These are phyloP conservation scores for Channallabes apus DNA, from an alignment of 2,797 vertebrate species.

Conservation along the genomic window DNA sequence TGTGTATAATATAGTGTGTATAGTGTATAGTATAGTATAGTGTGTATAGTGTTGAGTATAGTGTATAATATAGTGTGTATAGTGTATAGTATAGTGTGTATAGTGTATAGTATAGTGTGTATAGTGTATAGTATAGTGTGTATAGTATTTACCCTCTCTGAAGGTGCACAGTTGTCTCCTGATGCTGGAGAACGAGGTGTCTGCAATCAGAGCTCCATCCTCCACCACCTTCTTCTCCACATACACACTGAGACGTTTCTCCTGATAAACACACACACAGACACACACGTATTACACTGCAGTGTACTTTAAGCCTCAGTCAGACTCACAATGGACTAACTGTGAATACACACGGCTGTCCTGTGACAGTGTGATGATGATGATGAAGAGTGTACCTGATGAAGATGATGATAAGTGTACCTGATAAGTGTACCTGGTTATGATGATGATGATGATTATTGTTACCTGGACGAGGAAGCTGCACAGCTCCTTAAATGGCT, in stretches of 20 bases:
- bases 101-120: too few species aligned
- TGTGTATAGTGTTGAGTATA: too few species aligned
- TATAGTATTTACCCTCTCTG: constrained; percentile 70
- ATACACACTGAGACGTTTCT: constrained; percentile 82
- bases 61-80: too few species aligned
- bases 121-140: too few species aligned
- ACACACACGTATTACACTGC: background rate
- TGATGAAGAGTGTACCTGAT: constrained; percentile 24
- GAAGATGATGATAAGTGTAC: background rate
- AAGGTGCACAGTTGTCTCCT: constrained; percentile 81
- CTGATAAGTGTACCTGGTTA: too few species aligned
- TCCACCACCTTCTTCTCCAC: constrained; percentile 80
- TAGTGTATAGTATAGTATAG: too few species aligned
- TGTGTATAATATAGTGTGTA: too few species aligned
- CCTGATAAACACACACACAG: constrained; percentile 63
- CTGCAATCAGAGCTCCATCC: constrained; percentile 71
- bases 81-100: too few species aligned
- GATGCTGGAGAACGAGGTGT: constrained; percentile 73
- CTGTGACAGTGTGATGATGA: background rate
- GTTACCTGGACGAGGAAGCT: constrained; percentile 76
- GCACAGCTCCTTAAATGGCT: constrained; percentile 82
- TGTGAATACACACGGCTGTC: background rate
- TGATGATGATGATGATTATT: constrained; percentile 1
- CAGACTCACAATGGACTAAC: background rate
- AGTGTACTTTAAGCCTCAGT: background rate